These are phyloP conservation scores for Hirudo medicinalis DNA, from an alignment of 1,140 invertebrate species.

Conservation along the genomic window DNA sequence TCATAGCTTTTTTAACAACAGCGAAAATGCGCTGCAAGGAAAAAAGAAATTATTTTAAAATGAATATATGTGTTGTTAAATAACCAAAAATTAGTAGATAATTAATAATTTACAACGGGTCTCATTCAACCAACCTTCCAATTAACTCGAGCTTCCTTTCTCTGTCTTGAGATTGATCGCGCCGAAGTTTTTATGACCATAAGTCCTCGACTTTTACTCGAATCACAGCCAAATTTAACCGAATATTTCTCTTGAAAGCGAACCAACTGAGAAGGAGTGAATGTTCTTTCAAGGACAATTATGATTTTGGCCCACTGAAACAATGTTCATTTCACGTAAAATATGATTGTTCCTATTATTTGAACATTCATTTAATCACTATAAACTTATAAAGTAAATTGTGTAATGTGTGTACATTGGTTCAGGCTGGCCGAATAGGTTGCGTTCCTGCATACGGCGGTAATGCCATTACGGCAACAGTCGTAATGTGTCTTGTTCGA, in stretches of 20 bases:
- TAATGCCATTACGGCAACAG: no score
- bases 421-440: no score
- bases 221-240: slow-evolving; percentile 56
- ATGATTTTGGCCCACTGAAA: slow-evolving; percentile 92
- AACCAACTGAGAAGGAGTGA: slow-evolving; percentile 72
- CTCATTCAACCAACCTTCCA: slow-evolving; percentile 62
- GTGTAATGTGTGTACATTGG: no score
- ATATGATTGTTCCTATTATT: slow-evolving; percentile 1
- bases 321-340: slow-evolving; percentile 16
- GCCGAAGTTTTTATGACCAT: slow-evolving; percentile 95
- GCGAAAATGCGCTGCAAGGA: no score
- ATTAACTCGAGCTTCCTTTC: slow-evolving; percentile 86
- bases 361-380: neutral
- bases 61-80: no score
- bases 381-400: neutral
- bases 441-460: no score
- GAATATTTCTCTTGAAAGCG: slow-evolving; percentile 86
- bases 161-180: slow-evolving; percentile 85
- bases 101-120: neutral
- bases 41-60: no score
- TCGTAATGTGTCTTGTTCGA: no score
- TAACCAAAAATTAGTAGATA: neutral
- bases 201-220: slow-evolving; percentile 58
- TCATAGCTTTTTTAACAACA: no score
- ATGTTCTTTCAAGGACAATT: slow-evolving; percentile 79